Evolutionary conservation across 2,113 vertebrate species (phyloP).

Genomic region (Ceratotherium simum): DNA sequence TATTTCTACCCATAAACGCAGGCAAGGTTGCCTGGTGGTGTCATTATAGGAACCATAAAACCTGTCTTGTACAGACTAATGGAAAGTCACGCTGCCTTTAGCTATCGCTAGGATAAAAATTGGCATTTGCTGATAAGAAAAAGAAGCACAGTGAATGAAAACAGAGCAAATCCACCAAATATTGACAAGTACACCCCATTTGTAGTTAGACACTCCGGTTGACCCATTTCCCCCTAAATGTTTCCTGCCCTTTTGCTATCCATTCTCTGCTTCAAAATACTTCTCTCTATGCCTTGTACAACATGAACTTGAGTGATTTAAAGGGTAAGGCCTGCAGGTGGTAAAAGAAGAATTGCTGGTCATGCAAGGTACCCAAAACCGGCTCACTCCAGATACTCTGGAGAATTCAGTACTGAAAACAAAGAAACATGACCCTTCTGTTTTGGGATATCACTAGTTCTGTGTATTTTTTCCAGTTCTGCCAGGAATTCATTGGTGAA

Average conservation of each 20-base stretch:
- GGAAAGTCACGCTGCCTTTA: not conserved
- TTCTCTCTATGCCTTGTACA: not conserved
- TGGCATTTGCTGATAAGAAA: not conserved
- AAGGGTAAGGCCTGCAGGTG: not conserved
- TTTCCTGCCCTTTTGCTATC: not conserved
- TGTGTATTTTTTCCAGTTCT: not conserved
- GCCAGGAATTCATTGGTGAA: not conserved
- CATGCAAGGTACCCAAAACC: not conserved
- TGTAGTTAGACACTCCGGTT: not conserved
- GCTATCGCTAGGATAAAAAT: not conserved
- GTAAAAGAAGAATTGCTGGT: constrained; percentile 6
- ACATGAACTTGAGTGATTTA: not conserved
- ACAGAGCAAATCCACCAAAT: not conserved
- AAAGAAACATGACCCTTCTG: constrained; percentile 27
- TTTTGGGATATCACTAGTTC: not conserved
- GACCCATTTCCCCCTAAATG: not conserved
- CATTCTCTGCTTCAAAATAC: not conserved
- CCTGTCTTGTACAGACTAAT: not conserved
- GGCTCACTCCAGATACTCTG: not conserved
- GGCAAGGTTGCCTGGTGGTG: not conserved
- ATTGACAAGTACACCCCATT: not conserved
- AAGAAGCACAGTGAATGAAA: not conserved
- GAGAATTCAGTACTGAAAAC: not conserved
- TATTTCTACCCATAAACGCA: constrained; percentile 3
- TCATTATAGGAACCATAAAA: constrained; percentile 33